Conservation (phyloP, 2,888 invertebrate genomes). For the Drepanosiphum platanoidis region DNA sequence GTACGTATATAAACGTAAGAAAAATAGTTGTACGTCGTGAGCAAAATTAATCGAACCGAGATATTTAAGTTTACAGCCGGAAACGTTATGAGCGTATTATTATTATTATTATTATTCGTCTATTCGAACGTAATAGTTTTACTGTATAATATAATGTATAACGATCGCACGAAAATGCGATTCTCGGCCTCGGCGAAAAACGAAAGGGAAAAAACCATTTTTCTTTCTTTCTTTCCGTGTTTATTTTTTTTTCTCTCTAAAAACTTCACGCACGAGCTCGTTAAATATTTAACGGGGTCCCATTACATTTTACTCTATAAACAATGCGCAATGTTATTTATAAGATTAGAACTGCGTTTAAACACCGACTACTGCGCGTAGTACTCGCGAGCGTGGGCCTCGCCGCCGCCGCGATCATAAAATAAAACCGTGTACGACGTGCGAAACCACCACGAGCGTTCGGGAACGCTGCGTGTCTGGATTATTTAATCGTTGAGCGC, state of each 20-base stretch:
- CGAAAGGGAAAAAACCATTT: neutral
- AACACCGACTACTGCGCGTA: neutral
- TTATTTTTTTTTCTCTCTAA: neutral
- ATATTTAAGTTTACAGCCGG: too few species aligned
- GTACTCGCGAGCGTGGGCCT: neutral
- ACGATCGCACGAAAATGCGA: neutral
- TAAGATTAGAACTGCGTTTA: constrained; percentile 5
- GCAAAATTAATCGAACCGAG: neutral
- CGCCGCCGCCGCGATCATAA: constrained; percentile 16
- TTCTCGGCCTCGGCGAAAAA: neutral
- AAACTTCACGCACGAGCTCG: constrained; percentile 4
- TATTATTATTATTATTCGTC: too few species aligned
- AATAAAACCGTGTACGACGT: constrained; percentile 17
- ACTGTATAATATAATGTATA: constrained; percentile 4
- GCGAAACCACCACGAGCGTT: neutral
- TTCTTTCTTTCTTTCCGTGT: neutral
- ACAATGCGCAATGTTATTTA: constrained; percentile 27
- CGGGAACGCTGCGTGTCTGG: neutral
- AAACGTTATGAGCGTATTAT: too few species aligned
- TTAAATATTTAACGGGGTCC: constrained; percentile 19
- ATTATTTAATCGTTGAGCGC: constrained; percentile 20
- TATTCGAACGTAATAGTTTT: neutral
- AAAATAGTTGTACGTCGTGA: neutral
- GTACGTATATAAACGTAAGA: too few species aligned
- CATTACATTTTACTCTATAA: constrained; percentile 1